Conservation (phyloP, 1,140 invertebrate genomes). For the Magallana ariakensis region DNA sequence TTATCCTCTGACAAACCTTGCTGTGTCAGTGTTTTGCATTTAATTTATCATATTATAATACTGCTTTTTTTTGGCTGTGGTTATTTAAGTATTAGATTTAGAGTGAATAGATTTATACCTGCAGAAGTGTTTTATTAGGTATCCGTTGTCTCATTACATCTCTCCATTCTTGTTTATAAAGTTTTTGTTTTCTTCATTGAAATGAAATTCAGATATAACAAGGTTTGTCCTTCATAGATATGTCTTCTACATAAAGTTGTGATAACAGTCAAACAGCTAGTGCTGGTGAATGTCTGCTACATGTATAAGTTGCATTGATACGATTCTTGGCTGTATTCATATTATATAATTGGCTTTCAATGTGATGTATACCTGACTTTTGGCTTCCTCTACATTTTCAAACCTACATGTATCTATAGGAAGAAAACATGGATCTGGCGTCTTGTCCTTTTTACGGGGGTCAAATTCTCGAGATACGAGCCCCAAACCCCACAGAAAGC, state of each 20-base stretch:
- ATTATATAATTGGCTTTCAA: neutral
- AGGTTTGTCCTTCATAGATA: too few species aligned
- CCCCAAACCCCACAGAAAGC: conserved; percentile 53
- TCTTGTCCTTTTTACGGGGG: conserved; percentile 72
- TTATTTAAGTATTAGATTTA: too few species aligned
- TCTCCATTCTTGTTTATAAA: too few species aligned
- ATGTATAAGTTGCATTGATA: neutral
- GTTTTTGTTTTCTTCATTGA: too few species aligned
- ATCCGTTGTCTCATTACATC: too few species aligned
- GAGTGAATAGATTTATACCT: too few species aligned
- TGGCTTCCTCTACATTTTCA: neutral
- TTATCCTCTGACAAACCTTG: neutral
- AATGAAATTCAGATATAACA: too few species aligned
- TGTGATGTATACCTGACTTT: conserved; percentile 6
- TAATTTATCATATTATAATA: too few species aligned
- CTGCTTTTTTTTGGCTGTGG: too few species aligned
- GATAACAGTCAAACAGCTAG: neutral
- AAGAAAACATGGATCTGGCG: conserved; percentile 57
- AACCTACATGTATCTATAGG: conserved; percentile 4
- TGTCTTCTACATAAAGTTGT: too few species aligned
- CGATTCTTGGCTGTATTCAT: neutral
- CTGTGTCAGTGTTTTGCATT: too few species aligned
- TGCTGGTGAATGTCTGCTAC: neutral
- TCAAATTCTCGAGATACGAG: conserved; percentile 56
- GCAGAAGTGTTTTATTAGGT: too few species aligned